These are phyloP conservation scores for Charadrius vociferus DNA, from an alignment of 2,113 vertebrate genomes.

Conservation along the genomic window DNA sequence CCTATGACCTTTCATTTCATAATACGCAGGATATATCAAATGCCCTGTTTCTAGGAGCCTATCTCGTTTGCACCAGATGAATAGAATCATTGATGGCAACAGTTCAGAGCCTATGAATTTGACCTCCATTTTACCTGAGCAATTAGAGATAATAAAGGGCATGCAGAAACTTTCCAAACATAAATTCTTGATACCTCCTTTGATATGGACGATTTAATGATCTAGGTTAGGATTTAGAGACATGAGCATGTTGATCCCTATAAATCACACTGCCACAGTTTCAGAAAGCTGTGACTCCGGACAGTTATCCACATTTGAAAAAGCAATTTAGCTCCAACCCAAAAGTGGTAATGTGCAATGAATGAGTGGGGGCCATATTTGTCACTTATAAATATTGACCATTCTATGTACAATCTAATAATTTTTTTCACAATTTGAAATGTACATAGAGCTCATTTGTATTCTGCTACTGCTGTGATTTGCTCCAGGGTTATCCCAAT, in stretches of 20 bases:
- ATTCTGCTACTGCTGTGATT: neutral
- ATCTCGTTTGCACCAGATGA: neutral
- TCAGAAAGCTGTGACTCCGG: neutral
- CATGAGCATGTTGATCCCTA: neutral
- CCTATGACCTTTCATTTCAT: neutral
- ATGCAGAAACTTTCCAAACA: neutral
- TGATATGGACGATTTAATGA: constrained; percentile 5
- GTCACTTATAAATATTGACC: neutral
- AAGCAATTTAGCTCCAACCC: neutral
- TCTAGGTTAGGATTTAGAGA: neutral
- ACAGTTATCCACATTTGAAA: neutral
- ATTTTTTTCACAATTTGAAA: neutral
- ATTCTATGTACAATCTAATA: neutral
- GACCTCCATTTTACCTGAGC: neutral
- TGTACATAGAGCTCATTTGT: neutral
- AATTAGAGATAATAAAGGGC: neutral
- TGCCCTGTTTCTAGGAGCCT: neutral
- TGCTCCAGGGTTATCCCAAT: neutral
- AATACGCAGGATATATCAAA: neutral
- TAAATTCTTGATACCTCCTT: neutral
- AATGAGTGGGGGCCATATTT: neutral
- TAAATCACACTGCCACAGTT: neutral
- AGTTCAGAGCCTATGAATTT: neutral
- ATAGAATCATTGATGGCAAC: neutral
- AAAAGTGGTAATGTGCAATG: neutral